Conservation (phyloP, 2,113 vertebrate genomes). For the Microtus montanus region DNA sequence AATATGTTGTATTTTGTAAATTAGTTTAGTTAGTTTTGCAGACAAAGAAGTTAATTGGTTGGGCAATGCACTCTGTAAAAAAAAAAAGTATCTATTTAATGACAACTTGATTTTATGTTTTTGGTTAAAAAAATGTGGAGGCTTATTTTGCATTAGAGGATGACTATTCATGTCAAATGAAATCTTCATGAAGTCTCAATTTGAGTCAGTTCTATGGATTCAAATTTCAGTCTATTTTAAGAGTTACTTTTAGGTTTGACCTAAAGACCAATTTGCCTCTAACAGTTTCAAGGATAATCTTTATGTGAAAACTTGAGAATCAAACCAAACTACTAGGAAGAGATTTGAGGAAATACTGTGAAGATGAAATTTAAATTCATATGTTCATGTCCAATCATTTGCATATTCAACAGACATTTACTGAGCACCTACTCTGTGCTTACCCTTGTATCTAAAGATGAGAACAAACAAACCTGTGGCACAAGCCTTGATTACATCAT, state of each 20-base stretch:
- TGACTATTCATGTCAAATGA: neutral
- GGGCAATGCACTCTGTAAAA: neutral
- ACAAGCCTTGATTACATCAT: neutral
- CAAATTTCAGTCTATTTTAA: neutral
- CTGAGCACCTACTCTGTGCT: neutral
- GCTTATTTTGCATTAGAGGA: neutral
- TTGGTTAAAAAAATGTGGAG: neutral
- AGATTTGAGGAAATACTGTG: neutral
- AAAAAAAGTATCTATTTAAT: constrained; percentile 3
- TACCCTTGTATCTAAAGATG: neutral
- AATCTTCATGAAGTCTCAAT: neutral
- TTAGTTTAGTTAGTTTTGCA: constrained; percentile 29
- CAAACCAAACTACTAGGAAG: neutral
- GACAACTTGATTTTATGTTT: constrained; percentile 29
- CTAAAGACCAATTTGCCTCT: neutral
- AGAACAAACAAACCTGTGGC: neutral
- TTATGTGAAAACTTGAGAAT: neutral
- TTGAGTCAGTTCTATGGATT: neutral
- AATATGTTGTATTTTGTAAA: neutral
- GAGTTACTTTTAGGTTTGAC: constrained; percentile 6
- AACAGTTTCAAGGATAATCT: neutral
- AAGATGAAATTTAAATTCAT: neutral
- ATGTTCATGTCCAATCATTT: constrained; percentile 5
- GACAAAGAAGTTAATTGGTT: constrained; percentile 50
- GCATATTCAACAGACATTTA: constrained; percentile 3